These are phyloP conservation scores for Papilio dardanus DNA, from an alignment of 1,140 invertebrate species.

Conservation along the genomic window DNA sequence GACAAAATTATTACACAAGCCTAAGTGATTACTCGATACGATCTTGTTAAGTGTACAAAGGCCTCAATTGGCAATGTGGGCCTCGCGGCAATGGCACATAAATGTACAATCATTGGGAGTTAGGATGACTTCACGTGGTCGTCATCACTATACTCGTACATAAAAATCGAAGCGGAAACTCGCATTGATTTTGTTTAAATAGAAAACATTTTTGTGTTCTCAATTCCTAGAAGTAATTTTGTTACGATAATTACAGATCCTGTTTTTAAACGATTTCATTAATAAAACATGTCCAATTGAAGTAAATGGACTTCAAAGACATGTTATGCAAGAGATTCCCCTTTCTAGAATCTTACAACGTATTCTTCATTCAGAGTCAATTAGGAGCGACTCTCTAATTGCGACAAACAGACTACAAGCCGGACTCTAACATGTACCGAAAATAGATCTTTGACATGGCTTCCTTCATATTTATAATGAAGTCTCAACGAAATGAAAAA, in stretches of 20 bases:
- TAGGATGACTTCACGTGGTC: conserved; percentile 3
- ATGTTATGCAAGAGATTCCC: not conserved
- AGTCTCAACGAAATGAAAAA: not conserved
- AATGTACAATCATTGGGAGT: not conserved
- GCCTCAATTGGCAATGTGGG: conserved; percentile 2
- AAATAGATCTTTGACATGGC: not conserved
- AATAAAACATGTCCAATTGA: not conserved
- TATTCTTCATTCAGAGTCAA: not conserved
- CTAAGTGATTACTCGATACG: conserved; percentile 6
- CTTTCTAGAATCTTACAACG: not conserved
- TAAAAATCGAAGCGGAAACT: too few species aligned
- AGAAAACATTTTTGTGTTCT: not conserved
- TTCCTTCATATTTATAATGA: not conserved
- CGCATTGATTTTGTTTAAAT: not conserved
- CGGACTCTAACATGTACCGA: not conserved
- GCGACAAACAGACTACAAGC: not conserved
- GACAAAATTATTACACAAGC: not conserved
- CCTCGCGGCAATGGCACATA: not conserved
- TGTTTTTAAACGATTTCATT: not conserved
- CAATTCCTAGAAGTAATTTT: too few species aligned
- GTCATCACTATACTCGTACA: conserved; percentile 13
- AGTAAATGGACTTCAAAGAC: not conserved
- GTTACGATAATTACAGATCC: too few species aligned
- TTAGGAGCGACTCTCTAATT: conserved; percentile 6
- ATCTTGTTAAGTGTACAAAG: not conserved